These are phyloP conservation scores for Geopemphigus sp. DNA, from an alignment of 1,140 invertebrate species.

Conservation along the genomic window DNA sequence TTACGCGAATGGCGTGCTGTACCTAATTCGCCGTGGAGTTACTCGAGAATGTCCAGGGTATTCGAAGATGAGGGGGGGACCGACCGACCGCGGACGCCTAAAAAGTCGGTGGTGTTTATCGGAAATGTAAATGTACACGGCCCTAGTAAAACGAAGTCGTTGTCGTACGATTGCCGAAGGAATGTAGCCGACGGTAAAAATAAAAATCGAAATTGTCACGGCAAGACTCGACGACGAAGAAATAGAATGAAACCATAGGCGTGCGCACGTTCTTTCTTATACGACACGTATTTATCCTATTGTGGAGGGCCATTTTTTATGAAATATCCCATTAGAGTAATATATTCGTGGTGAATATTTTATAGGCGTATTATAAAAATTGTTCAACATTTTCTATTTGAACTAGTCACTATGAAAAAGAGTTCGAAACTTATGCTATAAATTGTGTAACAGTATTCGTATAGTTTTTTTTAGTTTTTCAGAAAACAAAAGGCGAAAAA, in stretches of 20 bases:
- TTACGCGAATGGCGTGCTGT: conserved; percentile 15
- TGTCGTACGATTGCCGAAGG: conserved; percentile 23
- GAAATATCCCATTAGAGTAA: no score
- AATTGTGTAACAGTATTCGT: no score
- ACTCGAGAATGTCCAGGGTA: background rate
- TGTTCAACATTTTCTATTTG: no score
- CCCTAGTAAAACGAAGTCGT: background rate
- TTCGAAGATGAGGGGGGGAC: background rate
- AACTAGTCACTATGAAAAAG: no score
- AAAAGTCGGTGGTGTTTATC: background rate
- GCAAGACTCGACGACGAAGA: background rate
- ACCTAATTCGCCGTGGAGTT: conserved; percentile 13
- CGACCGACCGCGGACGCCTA: background rate
- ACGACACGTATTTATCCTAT: no score
- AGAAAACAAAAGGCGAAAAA: no score
- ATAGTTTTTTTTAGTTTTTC: no score
- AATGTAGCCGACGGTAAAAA: background rate
- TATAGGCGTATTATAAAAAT: no score
- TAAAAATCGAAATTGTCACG: background rate
- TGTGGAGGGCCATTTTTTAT: no score
- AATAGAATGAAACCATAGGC: background rate
- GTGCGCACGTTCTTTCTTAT: no score
- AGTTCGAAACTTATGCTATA: no score
- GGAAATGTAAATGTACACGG: conserved; percentile 28
- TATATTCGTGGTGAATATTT: no score